phyloP scores from a whole-genome alignment of 2,888 invertebrate genomes.

The Cordilura impudica region DNA sequence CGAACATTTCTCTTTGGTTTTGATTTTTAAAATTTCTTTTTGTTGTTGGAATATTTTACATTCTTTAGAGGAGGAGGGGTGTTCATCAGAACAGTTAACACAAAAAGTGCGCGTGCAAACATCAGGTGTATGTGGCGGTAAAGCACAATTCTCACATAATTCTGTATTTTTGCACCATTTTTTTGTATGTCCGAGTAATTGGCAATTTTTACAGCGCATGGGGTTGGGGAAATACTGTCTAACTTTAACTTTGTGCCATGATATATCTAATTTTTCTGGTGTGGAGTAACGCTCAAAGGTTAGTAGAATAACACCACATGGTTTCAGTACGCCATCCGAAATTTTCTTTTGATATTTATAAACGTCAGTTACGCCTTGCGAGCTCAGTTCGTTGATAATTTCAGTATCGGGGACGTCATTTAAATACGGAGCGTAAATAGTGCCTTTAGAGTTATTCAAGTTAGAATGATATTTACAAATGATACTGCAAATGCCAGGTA shows the following conservation, averaged over 20 bases:
- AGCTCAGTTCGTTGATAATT: neutral
- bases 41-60: too few species aligned
- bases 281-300: too few species aligned
- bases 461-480: neutral
- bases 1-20: conserved; percentile 24
- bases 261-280: conserved; percentile 3
- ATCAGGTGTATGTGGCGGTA: too few species aligned
- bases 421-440: neutral
- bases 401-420: neutral
- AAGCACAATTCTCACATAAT: too few species aligned
- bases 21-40: too few species aligned
- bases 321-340: too few species aligned
- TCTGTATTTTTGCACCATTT: conserved; percentile 33
- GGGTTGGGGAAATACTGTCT: conserved; percentile 31
- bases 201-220: conserved; percentile 38
- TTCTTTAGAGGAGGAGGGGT: too few species aligned
- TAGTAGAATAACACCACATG: too few species aligned
- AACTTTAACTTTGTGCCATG: conserved; percentile 21
- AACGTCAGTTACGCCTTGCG: neutral
- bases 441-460: conserved; percentile 3
- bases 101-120: too few species aligned
- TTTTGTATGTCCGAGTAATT: conserved; percentile 32
- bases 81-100: too few species aligned
- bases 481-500: neutral
- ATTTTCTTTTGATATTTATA: too few species aligned